Conservation (phyloP, 2,888 invertebrate species). For the Pemphredon lugubris region DNA sequence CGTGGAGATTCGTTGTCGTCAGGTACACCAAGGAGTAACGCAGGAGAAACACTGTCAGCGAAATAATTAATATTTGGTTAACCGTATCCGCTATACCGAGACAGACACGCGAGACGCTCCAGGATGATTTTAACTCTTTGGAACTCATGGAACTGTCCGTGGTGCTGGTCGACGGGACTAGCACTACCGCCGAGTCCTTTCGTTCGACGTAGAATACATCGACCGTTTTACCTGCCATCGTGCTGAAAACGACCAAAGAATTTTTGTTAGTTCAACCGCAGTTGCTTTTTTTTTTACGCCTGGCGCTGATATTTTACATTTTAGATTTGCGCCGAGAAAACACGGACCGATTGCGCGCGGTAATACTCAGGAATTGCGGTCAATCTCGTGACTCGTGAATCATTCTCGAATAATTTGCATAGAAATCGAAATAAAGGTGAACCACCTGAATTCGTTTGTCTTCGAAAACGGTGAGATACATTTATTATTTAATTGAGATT, state of each 20-base stretch:
- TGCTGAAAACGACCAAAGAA: conserved; percentile 10
- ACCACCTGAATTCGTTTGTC: no score
- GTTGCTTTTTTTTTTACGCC: not conserved
- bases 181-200: not conserved
- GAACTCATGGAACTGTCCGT: conserved; percentile 1
- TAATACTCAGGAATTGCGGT: no score
- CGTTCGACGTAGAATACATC: not conserved
- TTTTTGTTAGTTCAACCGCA: not conserved
- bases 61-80: conserved; percentile 62
- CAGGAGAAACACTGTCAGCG: conserved; percentile 58
- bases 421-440: no score
- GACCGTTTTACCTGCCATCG: no score
- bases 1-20: conserved; percentile 48
- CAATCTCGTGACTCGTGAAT: no score
- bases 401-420: no score
- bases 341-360: no score
- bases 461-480: no score
- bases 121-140: not conserved
- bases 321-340: no score
- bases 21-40: conserved; percentile 40
- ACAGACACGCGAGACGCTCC: not conserved
- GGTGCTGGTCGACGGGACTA: not conserved
- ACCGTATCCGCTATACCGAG: conserved; percentile 25
- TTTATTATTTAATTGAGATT: no score
- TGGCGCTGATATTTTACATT: no score